These are phyloP conservation scores for Oscheius sp. DNA, from an alignment of 2,888 invertebrate genomes.

Conservation along the genomic window DNA sequence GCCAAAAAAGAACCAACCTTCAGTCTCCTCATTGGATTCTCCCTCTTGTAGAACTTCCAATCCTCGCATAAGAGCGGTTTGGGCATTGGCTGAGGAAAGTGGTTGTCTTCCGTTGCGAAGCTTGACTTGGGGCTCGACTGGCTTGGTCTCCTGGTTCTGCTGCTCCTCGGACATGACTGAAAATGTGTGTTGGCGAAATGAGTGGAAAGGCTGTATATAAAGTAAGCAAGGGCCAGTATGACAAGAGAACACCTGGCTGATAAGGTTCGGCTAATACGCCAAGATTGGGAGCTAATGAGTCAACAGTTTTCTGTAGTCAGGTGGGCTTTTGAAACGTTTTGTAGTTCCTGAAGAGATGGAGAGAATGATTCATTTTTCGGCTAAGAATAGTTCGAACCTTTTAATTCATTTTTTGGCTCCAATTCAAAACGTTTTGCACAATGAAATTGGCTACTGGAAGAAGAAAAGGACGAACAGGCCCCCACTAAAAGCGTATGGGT, in stretches of 20 bases:
- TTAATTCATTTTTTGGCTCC: too few species aligned
- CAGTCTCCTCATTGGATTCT: constrained; percentile 62
- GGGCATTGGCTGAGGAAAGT: constrained; percentile 39
- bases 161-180: constrained; percentile 14
- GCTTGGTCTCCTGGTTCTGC: neutral
- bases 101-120: constrained; percentile 33
- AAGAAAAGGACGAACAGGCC: neutral
- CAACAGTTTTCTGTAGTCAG: neutral
- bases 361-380: neutral
- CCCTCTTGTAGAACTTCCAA: constrained; percentile 62
- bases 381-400: neutral
- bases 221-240: neutral
- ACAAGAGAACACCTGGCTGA: neutral
- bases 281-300: neutral
- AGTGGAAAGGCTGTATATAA: neutral
- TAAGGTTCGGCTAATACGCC: neutral
- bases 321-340: neutral
- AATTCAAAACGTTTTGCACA: too few species aligned
- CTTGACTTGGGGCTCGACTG: constrained; percentile 37
- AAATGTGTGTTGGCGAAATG: neutral
- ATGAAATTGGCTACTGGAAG: too few species aligned
- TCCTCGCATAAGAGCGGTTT: constrained; percentile 52
- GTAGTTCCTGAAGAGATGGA: neutral
- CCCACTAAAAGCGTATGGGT: too few species aligned
- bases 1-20: too few species aligned